Evolutionary conservation across 2,113 vertebrate species (phyloP), one percentile per base, ranked within the genome.

Genomic region (Bufo bufo): DNA sequence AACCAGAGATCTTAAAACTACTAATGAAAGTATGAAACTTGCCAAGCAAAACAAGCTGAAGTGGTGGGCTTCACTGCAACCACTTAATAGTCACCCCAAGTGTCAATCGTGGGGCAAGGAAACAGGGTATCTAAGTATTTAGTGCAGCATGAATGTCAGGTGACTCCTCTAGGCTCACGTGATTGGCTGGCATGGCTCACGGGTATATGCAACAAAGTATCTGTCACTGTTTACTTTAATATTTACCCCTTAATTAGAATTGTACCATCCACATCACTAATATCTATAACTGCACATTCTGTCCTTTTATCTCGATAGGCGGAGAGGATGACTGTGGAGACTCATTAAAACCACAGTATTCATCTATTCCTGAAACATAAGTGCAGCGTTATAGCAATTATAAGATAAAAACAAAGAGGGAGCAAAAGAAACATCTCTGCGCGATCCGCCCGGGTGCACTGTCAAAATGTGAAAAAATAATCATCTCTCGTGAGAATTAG

Each of bases 401-500:
- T 59, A 10, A 59, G 54, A 81, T 61, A 43, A 81, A 59, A 81
- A 59, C 54, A 81, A 43, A 59, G 54, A 61, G 19, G 45, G 23
- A 78, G 23, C 0, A 80, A 75, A 45, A 49, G 43, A 45, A 81
- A 81, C 54, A 81, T 81, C 11, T 81, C 13, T 59, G 78, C 14
- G 17, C 23, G 78, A 81, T 81, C 52, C 52, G 77, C 54, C 52
- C 23, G 52, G 77, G 23, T 80, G 77, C 77, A 58, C 54, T 58
- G 19, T 43, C 13, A 16, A 56, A 80, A 80, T 43, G 77, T 6
- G 77, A 43, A 58, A 58, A 80, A 58, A 80, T 80, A 80, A 58
- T 80, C n/a, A 58, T 33, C 54, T 43, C 78, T 61, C 78, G 2
- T 81, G 78, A n/a, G 78, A 61, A n/a, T 81, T 81, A 79, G 52